Base-by-base conservation (phyloP, 2,113 vertebrate species). In the Morone chrysops region DNA sequence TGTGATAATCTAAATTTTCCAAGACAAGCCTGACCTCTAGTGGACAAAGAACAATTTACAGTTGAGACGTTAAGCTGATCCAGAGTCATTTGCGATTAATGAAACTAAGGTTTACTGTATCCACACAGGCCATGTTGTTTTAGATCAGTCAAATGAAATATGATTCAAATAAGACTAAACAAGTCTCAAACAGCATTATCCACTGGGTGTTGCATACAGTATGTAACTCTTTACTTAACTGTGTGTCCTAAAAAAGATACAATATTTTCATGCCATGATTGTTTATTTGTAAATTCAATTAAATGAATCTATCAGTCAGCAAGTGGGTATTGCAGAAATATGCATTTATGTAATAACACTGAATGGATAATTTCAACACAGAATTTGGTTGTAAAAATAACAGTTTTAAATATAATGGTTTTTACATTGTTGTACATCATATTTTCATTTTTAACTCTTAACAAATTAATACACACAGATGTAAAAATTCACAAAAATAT, bases 21-120 rank as follows among this genome's bases (percentile, higher is more conserved):
- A 66, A 65, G 81, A 56, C 85, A 91, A 92, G 85, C 11, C 92
- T 92, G 93, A 67, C 90, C 91, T 91, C 93, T 94, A 71, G 89
- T 93, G 93, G 93, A 56, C 63, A 72, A 63, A 81, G 0, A 20
- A 13, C 0, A n/a, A 38, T 0, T 69, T 20, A 68, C 84, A 87
- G 6, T 2, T 20, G 13, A 70, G 12, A 1, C 16, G 20, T 57
- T 13, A 25, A 14, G 8, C 10, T 50, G 10, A 25, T 60, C 43
- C 25, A 51, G 25, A 14, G 4, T n/a, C 53, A 40, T 0, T 62
- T 10, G 7, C 22, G n/a, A 53, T 10, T 6, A 18, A 31, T 14
- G 3, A 14, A 18, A 10, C n/a, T 2, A 10, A 45, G 22, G 22
- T 62, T 25, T 40, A 66, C 43, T 16, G 5, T 51, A 18, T 36